A percentile compares a stretch with the other conserved stretches of the same genome.
These are phyloP conservation scores for Yponomeuta plumbellus DNA, from an alignment of 2,888 invertebrate species.

Conservation along the genomic window DNA sequence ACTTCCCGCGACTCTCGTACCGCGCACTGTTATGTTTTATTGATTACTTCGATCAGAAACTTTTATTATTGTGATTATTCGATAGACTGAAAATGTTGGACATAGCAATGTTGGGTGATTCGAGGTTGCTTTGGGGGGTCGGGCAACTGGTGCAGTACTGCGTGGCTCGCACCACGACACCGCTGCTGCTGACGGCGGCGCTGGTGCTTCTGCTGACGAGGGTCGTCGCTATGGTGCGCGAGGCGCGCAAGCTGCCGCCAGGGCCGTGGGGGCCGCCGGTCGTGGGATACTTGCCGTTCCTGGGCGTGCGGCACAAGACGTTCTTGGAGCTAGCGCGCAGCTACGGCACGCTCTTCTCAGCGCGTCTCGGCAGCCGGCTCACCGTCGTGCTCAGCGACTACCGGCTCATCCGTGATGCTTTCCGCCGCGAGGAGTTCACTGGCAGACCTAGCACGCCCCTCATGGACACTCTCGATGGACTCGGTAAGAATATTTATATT, in stretches of 20 bases:
- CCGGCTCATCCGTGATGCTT: conserved; percentile 89
- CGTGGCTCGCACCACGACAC: conserved; percentile 52
- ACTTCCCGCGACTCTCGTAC: conserved; percentile 47
- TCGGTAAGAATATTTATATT: conserved; percentile 81
- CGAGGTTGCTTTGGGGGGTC: conserved; percentile 75
- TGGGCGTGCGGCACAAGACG: conserved; percentile 86
- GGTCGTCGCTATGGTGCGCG: conserved; percentile 63
- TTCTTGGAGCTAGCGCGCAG: conserved; percentile 85
- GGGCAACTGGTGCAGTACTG: conserved; percentile 65
- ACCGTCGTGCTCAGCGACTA: conserved; percentile 92
- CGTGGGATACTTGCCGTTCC: conserved; percentile 88
- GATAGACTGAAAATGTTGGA: not conserved
- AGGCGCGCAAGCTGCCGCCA: conserved; percentile 81
- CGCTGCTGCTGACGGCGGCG: conserved; percentile 66
- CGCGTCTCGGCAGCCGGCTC: conserved; percentile 87
- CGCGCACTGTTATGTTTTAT: conserved; percentile 54
- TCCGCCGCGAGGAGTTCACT: conserved; percentile 90
- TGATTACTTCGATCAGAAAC: conserved; percentile 20
- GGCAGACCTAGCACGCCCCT: conserved; percentile 92
- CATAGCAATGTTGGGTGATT: conserved; percentile 49
- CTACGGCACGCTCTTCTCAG: conserved; percentile 89
- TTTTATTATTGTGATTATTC: conserved; percentile 11
- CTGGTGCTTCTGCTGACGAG: conserved; percentile 65
- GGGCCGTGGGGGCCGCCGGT: conserved; percentile 93
- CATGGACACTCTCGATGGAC: conserved; percentile 90